These are phyloP conservation scores for Turdus rufiventris DNA, from an alignment of 2,113 vertebrate species.

Conservation along the genomic window DNA sequence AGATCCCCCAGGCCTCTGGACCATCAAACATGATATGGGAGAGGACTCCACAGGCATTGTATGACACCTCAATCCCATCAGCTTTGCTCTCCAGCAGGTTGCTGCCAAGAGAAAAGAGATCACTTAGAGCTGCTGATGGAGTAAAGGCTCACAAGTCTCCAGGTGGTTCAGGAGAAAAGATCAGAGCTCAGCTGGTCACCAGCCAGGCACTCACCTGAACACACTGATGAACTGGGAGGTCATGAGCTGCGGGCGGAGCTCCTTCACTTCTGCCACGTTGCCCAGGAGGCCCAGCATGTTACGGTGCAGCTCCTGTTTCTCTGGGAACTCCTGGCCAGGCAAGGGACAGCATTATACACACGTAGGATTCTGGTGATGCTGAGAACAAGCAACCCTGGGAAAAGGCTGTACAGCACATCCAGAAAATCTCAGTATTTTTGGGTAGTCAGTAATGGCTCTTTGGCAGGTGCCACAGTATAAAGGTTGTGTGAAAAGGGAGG, in stretches of 20 bases:
- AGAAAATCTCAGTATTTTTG: neutral
- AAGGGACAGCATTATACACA: neutral
- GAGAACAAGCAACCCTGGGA: neutral
- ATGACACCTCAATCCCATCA: conserved; percentile 96
- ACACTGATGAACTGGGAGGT: conserved; percentile 94
- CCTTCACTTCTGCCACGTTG: conserved; percentile 93
- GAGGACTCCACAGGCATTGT: conserved; percentile 95
- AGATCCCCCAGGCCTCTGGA: conserved; percentile 86
- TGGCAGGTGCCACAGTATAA: neutral
- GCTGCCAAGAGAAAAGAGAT: conserved; percentile 64
- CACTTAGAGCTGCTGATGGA: neutral
- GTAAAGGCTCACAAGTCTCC: neutral
- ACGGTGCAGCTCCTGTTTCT: conserved; percentile 95
- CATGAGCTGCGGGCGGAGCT: conserved; percentile 90
- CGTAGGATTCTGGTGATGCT: accelerated
- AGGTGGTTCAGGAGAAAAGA: neutral
- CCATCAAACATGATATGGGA: conserved; percentile 99
- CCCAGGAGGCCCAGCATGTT: conserved; percentile 97
- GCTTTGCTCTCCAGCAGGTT: conserved; percentile 95
- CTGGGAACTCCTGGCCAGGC: conserved; percentile 88
- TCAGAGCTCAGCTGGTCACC: neutral
- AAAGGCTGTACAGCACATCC: accelerated
- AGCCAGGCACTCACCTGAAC: conserved; percentile 81
- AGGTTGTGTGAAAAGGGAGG: neutral
- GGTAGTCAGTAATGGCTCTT: neutral